These are phyloP conservation scores for Papilio polyxenes DNA, from an alignment of 1,140 invertebrate genomes.

Conservation along the genomic window DNA sequence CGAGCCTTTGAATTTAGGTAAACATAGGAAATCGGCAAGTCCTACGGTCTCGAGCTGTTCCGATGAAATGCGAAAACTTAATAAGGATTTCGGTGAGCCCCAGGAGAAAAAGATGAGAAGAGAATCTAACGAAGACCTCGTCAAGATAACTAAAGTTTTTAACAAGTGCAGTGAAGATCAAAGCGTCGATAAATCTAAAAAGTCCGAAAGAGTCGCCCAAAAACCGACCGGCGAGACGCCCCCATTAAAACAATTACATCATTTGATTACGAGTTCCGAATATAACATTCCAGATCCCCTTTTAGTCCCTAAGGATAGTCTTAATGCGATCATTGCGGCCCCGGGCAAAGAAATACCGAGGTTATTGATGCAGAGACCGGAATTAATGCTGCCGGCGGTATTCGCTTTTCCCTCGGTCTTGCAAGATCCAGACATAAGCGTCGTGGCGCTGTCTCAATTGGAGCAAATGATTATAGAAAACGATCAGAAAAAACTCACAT, in stretches of 20 bases:
- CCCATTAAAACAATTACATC: constrained; percentile 86
- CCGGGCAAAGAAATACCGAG: constrained; percentile 89
- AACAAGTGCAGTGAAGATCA: constrained; percentile 68
- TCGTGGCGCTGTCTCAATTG: constrained; percentile 88
- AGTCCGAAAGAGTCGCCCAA: constrained; percentile 52
- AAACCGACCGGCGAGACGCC: constrained; percentile 81
- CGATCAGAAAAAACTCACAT: constrained; percentile 74
- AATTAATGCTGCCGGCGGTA: constrained; percentile 86
- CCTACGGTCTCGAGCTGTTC: constrained; percentile 83
- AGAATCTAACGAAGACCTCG: constrained; percentile 73
- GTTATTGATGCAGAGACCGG: constrained; percentile 85
- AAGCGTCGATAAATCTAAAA: constrained; percentile 53
- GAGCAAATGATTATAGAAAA: constrained; percentile 85
- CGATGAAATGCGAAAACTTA: constrained; percentile 80
- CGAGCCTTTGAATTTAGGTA: constrained; percentile 85
- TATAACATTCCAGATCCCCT: constrained; percentile 90
- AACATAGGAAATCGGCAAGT: constrained; percentile 82
- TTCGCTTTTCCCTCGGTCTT: constrained; percentile 86
- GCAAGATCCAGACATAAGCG: constrained; percentile 88
- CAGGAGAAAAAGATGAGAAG: constrained; percentile 81
- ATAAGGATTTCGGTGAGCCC: constrained; percentile 80
- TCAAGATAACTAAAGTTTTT: constrained; percentile 73
- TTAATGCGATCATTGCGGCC: constrained; percentile 85
- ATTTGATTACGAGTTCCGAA: constrained; percentile 85
- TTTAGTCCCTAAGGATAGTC: constrained; percentile 87